Conservation (phyloP, 1,140 invertebrate genomes). For the Drosophila ohnishii region DNA sequence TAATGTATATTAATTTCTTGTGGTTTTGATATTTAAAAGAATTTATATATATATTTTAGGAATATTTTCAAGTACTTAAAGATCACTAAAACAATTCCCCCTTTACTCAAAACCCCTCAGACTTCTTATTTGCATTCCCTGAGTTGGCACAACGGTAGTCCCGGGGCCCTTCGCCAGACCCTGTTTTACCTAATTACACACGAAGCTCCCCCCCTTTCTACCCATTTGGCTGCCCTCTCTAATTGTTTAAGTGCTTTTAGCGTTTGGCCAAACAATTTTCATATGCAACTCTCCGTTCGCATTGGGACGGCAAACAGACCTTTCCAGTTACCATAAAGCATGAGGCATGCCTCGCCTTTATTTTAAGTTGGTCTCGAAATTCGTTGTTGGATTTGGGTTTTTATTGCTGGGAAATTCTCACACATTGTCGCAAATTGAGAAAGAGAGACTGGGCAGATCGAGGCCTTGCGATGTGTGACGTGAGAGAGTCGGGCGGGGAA, state of each 20-base stretch:
- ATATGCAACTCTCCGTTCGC: slow-evolving; percentile 53
- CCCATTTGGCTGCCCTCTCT: slow-evolving; percentile 43
- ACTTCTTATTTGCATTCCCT: slow-evolving; percentile 60
- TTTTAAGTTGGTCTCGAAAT: slow-evolving; percentile 17
- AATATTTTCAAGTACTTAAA: background rate
- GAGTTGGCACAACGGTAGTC: slow-evolving; percentile 59
- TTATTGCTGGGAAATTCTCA: slow-evolving; percentile 72
- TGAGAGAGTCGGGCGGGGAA: slow-evolving; percentile 43
- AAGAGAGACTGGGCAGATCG: slow-evolving; percentile 48
- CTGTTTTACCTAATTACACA: slow-evolving; percentile 79
- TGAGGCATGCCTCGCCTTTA: slow-evolving; percentile 10
- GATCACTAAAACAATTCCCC: background rate
- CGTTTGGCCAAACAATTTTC: slow-evolving; percentile 76
- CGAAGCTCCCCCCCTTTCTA: slow-evolving; percentile 20
- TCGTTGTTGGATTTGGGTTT: slow-evolving; percentile 42
- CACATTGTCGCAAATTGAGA: slow-evolving; percentile 74
- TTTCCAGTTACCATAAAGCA: slow-evolving; percentile 52
- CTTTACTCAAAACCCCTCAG: background rate
- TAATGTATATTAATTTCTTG: too few relatives aligned
- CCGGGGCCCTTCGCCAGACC: slow-evolving; percentile 8
- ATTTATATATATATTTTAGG: background rate
- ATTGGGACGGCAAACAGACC: slow-evolving; percentile 48
- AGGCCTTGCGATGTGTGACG: slow-evolving; percentile 66
- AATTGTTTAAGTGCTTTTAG: slow-evolving; percentile 81
- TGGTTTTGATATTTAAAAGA: background rate